Evolutionary conservation across 2,888 invertebrate species (phyloP).

Genomic region (Cylloceria caligata): DNA sequence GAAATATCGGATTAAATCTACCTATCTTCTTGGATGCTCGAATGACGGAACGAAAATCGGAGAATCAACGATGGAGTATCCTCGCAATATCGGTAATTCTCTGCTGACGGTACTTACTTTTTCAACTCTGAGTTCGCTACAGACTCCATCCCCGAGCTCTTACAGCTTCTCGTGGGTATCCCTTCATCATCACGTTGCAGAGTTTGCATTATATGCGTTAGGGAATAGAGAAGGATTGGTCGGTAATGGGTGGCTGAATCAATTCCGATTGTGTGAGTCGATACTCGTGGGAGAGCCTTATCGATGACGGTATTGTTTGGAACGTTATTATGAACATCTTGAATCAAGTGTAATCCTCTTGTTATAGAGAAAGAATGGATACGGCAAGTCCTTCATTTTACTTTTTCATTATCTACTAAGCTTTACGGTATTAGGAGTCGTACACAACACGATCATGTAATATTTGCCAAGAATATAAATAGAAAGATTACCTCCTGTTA

Average conservation of each 20-base stretch:
- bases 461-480: background rate
- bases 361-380: background rate
- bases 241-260: conserved; percentile 7
- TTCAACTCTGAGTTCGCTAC: conserved; percentile 8
- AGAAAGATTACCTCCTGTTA: conserved; percentile 90
- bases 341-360: background rate
- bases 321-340: conserved; percentile 3
- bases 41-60: conserved; percentile 6
- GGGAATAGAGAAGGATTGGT: background rate
- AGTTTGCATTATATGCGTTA: conserved; percentile 2
- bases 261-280: conserved; percentile 4
- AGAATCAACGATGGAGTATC: conserved; percentile 50
- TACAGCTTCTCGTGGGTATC: background rate
- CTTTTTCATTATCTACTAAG: background rate
- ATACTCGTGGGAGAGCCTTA: background rate
- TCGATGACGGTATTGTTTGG: conserved; percentile 19
- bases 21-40: background rate
- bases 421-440: background rate
- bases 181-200: background rate
- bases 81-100: conserved; percentile 51
- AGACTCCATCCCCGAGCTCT: background rate
- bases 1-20: background rate
- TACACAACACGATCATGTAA: background rate
- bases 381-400: no score
- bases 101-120: conserved; percentile 31